phyloP scores from a whole-genome alignment of 2,113 vertebrate species.

The Seriola quinqueradiata region DNA sequence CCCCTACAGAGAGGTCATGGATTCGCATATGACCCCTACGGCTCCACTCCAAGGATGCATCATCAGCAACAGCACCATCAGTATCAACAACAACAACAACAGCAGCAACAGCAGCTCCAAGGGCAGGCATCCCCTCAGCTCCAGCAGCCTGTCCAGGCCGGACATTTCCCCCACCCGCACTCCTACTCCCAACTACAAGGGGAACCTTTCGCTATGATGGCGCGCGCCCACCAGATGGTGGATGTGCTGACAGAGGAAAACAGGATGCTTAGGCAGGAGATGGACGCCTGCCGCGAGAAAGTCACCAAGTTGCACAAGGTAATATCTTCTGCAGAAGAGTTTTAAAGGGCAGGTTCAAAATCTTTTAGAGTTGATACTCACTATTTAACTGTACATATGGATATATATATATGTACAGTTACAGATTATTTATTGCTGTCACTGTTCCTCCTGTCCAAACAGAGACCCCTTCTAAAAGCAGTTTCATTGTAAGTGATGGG shows the following conservation, averaged over 20 bases:
- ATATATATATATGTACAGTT: too few species aligned
- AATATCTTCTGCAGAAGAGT: conserved; percentile 9
- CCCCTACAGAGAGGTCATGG: conserved; percentile 79
- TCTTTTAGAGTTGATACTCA: too few species aligned
- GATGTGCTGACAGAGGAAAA: conserved; percentile 96
- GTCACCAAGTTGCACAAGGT: conserved; percentile 97
- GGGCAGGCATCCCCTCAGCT: conserved; percentile 57
- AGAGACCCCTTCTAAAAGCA: too few species aligned
- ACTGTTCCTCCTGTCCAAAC: too few species aligned
- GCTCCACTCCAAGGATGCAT: conserved; percentile 88
- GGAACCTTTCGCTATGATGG: conserved; percentile 92
- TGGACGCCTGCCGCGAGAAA: conserved; percentile 94
- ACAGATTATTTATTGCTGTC: too few species aligned
- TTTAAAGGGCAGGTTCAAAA: too few species aligned
- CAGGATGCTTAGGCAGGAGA: conserved; percentile 91
- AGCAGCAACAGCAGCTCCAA: conserved; percentile 71
- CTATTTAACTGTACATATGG: too few species aligned
- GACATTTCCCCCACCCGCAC: conserved; percentile 81
- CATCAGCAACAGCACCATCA: conserved; percentile 85
- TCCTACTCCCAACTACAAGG: conserved; percentile 88
- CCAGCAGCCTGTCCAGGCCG: conserved; percentile 58
- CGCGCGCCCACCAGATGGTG: conserved; percentile 96
- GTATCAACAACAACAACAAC: conserved; percentile 48
- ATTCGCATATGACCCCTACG: conserved; percentile 87
- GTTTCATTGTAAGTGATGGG: too few species aligned